Evolutionary conservation across 1,140 invertebrate genomes (phyloP).

Genomic region (Pseudomyrmex pallidus): DNA sequence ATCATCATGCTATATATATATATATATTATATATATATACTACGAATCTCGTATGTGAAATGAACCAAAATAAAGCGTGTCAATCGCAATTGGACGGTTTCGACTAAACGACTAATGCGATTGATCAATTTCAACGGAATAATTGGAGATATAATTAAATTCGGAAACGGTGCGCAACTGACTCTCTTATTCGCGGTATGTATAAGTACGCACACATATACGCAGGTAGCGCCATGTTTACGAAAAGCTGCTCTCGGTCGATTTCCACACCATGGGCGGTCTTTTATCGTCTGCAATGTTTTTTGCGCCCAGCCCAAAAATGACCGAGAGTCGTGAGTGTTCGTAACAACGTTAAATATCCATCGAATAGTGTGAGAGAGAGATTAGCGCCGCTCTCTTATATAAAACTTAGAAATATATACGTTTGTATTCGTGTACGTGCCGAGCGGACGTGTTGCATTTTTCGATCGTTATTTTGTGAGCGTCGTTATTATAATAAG

Average conservation of each 20-base stretch:
- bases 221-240: no score
- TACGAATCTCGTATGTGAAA: no score
- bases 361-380: neutral
- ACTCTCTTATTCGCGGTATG: no score
- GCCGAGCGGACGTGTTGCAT: neutral
- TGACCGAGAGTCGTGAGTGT: slow-evolving; percentile 26
- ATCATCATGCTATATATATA: no score
- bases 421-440: neutral
- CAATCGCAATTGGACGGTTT: no score
- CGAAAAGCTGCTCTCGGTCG: neutral
- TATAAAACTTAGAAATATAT: neutral
- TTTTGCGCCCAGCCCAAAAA: slow-evolving; percentile 55
- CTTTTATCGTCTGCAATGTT: slow-evolving; percentile 76
- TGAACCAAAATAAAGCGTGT: no score
- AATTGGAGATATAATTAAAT: no score
- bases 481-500: slow-evolving; percentile 33
- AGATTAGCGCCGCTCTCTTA: neutral
- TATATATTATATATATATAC: no score
- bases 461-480: neutral
- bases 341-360: slow-evolving; percentile 3
- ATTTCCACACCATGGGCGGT: slow-evolving; percentile 71
- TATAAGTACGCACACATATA: no score
- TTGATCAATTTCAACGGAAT: no score
- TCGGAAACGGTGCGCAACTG: no score
- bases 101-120: no score